Evolutionary conservation across 2,797 vertebrate species (phyloP), one percentile per base, ranked within the genome.

Genomic region (Hapalemur alaotrensis): DNA sequence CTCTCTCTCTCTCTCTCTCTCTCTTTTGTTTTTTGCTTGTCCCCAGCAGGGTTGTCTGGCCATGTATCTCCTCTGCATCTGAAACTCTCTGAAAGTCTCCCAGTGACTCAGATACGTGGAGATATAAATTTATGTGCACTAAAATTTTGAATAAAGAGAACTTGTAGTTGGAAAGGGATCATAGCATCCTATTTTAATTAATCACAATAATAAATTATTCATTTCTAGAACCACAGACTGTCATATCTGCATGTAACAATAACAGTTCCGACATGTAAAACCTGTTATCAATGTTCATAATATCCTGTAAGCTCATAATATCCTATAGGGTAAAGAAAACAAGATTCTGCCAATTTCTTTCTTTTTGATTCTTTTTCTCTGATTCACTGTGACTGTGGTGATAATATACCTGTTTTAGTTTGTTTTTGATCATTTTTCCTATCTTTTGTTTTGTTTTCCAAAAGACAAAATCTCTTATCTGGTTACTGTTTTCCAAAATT

Each of bases 41-140:
- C 38, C 23, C 5, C 30, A 25, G 4, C 38, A 59, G 30, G 65
- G 54, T 69, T 80, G 2, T 61, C 48, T 84, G 38, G 32, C 15
- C 18, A n/a, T 43, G 50, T 25, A 15, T 23, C 32, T 52, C 25
- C 9, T 50, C 35, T 63, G 2, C 22, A 43, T 72, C 32, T 48
- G 75, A 92, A 92, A 69, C 69, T 85, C 32, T 81, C 67, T 48
- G 75, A 92, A 92, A 61, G 61, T 85, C 35, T 85, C 59, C 78
- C 41, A 41, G 0, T 57, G 14, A 63, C 46, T 75, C 28, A 86
- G 23, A 70, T 75, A 76, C 57, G 7, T 85, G 38, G 52, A 89
- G 23, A 50, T 81, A 59, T 4, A 76, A 50, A 63, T 72, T 43
- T 67, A 63, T 63, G 52, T 43, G 3, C 50, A 46, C 35, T 65